Evolutionary conservation across 2,888 invertebrate species (phyloP), one percentile per base, ranked within the genome.

Genomic region (Monopis laevigella): DNA sequence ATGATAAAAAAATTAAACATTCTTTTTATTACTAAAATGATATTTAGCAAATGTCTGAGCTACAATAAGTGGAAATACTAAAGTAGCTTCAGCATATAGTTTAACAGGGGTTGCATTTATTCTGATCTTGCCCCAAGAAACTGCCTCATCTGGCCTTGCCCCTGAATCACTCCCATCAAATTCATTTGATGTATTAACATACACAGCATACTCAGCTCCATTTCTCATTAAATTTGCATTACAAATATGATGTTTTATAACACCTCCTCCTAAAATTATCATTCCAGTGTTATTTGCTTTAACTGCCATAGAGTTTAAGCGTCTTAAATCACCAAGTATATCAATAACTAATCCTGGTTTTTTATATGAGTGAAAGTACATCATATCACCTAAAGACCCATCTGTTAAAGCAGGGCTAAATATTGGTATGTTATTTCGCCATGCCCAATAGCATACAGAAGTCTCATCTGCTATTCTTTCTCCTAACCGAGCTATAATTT

Each of bases 161-260:
- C 99, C 99, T 21, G 97, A 91, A 66, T 99, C 99, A 61, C 96
- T 97, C 0, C 96, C 99, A 80, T 99, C 99, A 82, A 89, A 99
- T 71, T 99, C 99, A 19, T 90, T 88, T 0, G 90, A 91, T 0
- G 99, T 98, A 66, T 99, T 99, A 8, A 99, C 78, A 67, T 92
- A 99, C 1, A 99, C 96, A 0, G 96, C 85, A 73, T 84, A 98
- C 67, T 99, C 96, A 1, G 98, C 96, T 11, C 99, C 99, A 67
- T 99, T 98, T 51, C 98, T 85, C 99, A 99, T 99, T 42, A 99
- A 83, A 83, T 99, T 99, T 1, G 99, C 98, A 83, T 99, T 99
- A 72, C 96, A 97, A 52, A 98, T 97, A 62, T 99, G 99, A 75
- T 99, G 99, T 71, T 99, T 99, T n/a, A 98, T 84, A 0, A 99